phyloP scores from a whole-genome alignment of 2,888 invertebrate genomes.

The Lasioglossum villosulum region DNA sequence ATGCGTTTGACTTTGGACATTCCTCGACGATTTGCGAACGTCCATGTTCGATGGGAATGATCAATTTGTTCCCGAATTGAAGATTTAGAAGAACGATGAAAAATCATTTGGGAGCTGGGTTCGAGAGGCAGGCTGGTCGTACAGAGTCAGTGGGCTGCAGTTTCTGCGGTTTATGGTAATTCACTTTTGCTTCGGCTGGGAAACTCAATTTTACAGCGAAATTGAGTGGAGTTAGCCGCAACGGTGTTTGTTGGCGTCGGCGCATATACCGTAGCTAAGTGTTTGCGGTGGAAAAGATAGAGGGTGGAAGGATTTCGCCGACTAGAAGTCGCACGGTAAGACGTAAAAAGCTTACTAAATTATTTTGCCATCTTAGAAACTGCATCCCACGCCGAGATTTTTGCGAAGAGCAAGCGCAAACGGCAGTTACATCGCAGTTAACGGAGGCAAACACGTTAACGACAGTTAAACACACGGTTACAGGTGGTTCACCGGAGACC shows the following conservation, averaged over 20 bases:
- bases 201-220: not conserved
- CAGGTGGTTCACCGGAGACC: conserved; percentile 5
- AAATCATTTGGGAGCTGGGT: not conserved
- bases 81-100: not conserved
- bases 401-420: not conserved
- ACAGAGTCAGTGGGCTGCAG: not conserved
- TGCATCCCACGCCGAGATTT: not conserved
- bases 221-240: not conserved
- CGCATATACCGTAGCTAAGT: not conserved
- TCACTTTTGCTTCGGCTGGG: not conserved
- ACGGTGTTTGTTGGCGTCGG: not conserved
- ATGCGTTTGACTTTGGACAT: not conserved
- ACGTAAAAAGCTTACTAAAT: not conserved
- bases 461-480: conserved; percentile 9
- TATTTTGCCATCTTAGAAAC: not conserved
- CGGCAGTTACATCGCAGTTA: not conserved
- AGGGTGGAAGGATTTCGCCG: not conserved
- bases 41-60: not conserved
- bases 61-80: not conserved
- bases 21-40: not conserved
- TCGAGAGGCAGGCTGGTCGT: not conserved
- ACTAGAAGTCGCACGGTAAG: not conserved
- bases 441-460: not conserved
- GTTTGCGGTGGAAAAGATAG: not conserved
- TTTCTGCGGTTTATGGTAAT: not conserved